Conservation (phyloP, 1,140 invertebrate species). For the Globodera ellingtonae region DNA sequence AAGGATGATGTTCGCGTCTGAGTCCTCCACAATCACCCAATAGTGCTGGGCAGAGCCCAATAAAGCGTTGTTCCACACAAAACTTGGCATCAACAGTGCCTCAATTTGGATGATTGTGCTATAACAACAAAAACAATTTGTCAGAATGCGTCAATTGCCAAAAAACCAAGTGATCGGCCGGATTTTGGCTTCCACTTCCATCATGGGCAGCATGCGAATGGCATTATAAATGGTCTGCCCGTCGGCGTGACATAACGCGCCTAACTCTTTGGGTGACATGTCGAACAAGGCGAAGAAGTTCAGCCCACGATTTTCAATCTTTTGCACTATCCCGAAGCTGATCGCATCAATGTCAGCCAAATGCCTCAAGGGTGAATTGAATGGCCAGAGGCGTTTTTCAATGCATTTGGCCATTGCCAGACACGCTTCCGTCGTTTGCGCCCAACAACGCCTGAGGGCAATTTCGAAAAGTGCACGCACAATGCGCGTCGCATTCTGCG, state of each 20-base stretch:
- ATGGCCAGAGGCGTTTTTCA: slow-evolving; percentile 85
- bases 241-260: slow-evolving; percentile 77
- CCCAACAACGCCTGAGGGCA: slow-evolving; percentile 82
- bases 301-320: slow-evolving; percentile 40
- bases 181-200: slow-evolving; percentile 80
- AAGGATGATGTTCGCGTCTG: slow-evolving; percentile 88
- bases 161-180: slow-evolving; percentile 85
- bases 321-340: slow-evolving; percentile 34
- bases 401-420: slow-evolving; percentile 76
- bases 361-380: slow-evolving; percentile 76
- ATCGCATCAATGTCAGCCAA: slow-evolving; percentile 46
- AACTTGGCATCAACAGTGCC: slow-evolving; percentile 79
- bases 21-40: slow-evolving; percentile 97
- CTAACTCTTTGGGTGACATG: slow-evolving; percentile 69
- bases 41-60: slow-evolving; percentile 85
- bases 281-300: slow-evolving; percentile 38
- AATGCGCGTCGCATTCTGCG: slow-evolving; percentile 84
- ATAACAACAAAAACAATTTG: slow-evolving; percentile 56
- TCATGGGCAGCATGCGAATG: slow-evolving; percentile 79
- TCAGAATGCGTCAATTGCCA: background rate
- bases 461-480: slow-evolving; percentile 91
- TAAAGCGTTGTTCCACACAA: slow-evolving; percentile 85
- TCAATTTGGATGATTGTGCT: slow-evolving; percentile 79
- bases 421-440: slow-evolving; percentile 81
- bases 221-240: slow-evolving; percentile 80